Conservation (phyloP, 2,888 invertebrate species). For the Acleris emargana region DNA sequence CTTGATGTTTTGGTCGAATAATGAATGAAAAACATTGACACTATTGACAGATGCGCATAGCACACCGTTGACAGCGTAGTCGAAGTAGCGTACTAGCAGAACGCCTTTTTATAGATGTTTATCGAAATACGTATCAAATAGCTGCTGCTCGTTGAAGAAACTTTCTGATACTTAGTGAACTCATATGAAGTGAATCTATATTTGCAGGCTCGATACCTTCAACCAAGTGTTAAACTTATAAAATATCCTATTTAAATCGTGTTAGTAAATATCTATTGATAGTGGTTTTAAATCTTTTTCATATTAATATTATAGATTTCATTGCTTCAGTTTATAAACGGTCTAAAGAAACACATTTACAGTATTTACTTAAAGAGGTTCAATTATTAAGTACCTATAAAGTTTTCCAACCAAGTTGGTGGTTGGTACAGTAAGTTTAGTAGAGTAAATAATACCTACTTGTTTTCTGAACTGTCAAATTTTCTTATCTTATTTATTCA, state of each 20-base stretch:
- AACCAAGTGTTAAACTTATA: slow-evolving; percentile 2
- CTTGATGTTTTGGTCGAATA: slow-evolving; percentile 43
- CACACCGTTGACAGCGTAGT: slow-evolving; percentile 39
- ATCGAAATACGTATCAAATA: slow-evolving; percentile 41
- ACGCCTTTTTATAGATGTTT: slow-evolving; percentile 51
- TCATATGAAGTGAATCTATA: slow-evolving; percentile 5
- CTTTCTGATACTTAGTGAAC: slow-evolving; percentile 21
- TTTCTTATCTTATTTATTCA: too few relatives aligned
- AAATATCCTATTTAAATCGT: background rate
- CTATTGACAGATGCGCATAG: slow-evolving; percentile 63
- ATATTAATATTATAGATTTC: too few relatives aligned
- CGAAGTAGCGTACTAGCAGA: slow-evolving; percentile 39
- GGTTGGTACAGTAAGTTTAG: too few relatives aligned
- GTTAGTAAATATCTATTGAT: too few relatives aligned
- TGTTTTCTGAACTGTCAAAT: too few relatives aligned
- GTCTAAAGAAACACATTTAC: too few relatives aligned
- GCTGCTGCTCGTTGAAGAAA: slow-evolving; percentile 36
- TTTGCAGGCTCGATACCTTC: background rate
- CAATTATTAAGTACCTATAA: too few relatives aligned
- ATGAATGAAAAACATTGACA: slow-evolving; percentile 54
- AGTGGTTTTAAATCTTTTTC: too few relatives aligned
- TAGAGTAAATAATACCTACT: too few relatives aligned
- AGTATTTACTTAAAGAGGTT: too few relatives aligned
- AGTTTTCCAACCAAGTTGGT: too few relatives aligned
- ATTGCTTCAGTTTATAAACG: too few relatives aligned